Base-by-base conservation (phyloP, 2,113 vertebrate species). In the Saguinus imperator region DNA sequence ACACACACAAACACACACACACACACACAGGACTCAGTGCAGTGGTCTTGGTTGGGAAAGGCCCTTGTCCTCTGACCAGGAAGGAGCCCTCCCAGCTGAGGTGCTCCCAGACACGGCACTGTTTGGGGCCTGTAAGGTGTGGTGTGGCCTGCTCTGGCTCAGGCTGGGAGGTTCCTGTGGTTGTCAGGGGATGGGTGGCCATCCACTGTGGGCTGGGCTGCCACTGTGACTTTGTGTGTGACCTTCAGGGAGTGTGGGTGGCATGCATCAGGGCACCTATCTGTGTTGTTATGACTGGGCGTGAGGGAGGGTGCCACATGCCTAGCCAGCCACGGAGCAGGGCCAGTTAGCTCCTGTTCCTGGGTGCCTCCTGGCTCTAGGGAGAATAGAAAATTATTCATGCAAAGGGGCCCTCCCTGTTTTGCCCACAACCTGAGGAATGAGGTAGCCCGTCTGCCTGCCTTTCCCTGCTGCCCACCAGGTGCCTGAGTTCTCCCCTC, bases 191-290 rank as follows among this genome's bases (percentile, higher is more conserved):
- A 58, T 50, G 52, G 72, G 92, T 58, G 70, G 57, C 61, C 81
- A 55, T 81, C 21, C n/a, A 16, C 87, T 95, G 85, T 95, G 85
- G 50, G 37, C 37, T 40, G 73, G 73, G 79, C 58, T 5, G 0
- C 80, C 79, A 6, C 73, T 0, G 3, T 50, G 48, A 83, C 95
- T 88, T 82, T 48, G 58, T n/a, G 77, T 95, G 72, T 89, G 96
- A 81, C 90, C 90, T 97, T 72, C 73, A 20, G 55, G 52, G 77
- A 61, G 77, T 37, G 72, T 85, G 81, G 84, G 95, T 0, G 16
- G 92, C 50, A 5, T 58, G 43, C 57, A 27, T 0, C 0, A 37
- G 50, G 61, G 52, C 50, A 23, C 72, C 40, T 50, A n/a, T 23
- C 61, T 64, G 64, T 92, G 76, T 88, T 18, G 0, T 52, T 66